phyloP scores from a whole-genome alignment of 2,888 invertebrate genomes.

The Leptura quadrifasciata region DNA sequence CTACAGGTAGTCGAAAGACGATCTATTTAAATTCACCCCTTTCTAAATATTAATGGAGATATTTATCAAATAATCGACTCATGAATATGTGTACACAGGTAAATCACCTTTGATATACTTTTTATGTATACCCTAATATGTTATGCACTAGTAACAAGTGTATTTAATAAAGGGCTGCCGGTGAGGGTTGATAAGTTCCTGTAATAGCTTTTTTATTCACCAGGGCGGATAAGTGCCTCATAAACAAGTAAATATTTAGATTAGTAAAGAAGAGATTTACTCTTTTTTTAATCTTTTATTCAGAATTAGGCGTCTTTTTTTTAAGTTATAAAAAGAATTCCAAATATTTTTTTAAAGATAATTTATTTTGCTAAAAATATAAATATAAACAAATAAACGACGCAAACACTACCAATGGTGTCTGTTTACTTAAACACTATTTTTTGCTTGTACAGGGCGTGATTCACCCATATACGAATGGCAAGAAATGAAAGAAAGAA shows the following conservation, averaged over 20 bases:
- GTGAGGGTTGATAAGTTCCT: slow-evolving; percentile 13
- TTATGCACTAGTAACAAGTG: slow-evolving; percentile 27
- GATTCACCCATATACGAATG: too few species aligned
- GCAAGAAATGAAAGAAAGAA: too few species aligned
- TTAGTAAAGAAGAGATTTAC: neutral
- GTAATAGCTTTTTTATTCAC: slow-evolving; percentile 6
- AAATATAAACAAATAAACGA: too few species aligned
- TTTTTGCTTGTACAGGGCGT: too few species aligned
- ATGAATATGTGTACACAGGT: slow-evolving; percentile 32
- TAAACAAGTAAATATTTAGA: neutral
- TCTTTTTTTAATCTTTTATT: too few species aligned
- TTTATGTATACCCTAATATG: slow-evolving; percentile 22
- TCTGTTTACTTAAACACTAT: too few species aligned
- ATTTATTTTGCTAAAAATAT: too few species aligned
- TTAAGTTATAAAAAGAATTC: too few species aligned
- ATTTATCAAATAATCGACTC: slow-evolving; percentile 48
- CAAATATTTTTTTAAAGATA: too few species aligned
- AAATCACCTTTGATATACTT: slow-evolving; percentile 15
- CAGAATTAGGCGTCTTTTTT: too few species aligned
- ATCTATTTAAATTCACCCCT: slow-evolving; percentile 64
- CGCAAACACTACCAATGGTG: too few species aligned
- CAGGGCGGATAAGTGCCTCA: slow-evolving; percentile 9
- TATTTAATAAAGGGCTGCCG: slow-evolving; percentile 32
- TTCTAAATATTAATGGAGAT: slow-evolving; percentile 57
- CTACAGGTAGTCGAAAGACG: slow-evolving; percentile 58